A percentile compares a stretch with the other conserved stretches of the same genome.
phyloP scores from a whole-genome alignment of 1,140 invertebrate species.

The Akabosia matsudoensis region DNA sequence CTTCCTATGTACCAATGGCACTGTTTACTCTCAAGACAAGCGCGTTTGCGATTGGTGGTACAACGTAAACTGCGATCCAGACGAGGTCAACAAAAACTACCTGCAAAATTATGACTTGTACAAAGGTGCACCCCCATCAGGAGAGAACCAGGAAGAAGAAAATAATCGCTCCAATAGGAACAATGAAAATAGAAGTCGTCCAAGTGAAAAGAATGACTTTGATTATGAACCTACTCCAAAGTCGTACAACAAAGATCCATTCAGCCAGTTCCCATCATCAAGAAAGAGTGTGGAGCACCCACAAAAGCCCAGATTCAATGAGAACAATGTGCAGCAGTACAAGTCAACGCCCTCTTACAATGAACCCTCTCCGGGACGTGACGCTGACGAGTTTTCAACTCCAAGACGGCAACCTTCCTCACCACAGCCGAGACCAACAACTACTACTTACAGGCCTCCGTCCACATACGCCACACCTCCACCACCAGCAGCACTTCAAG shows the following conservation, averaged over 20 bases:
- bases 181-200: background rate
- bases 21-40: constrained; percentile 80
- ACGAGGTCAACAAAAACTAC: constrained; percentile 37
- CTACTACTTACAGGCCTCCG: background rate
- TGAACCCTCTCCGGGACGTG: background rate
- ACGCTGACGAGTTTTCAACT: background rate
- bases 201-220: background rate
- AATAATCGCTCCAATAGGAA: background rate
- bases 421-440: background rate
- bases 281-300: background rate
- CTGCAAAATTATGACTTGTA: constrained; percentile 42
- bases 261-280: background rate
- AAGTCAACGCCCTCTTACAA: background rate
- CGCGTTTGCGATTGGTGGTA: constrained; percentile 92
- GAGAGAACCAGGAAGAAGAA: background rate
- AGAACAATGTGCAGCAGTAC: background rate
- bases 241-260: background rate
- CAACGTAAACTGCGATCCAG: constrained; percentile 57
- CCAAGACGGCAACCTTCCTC: constrained; percentile 11
- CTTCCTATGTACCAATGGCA: constrained; percentile 84
- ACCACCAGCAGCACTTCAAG: background rate
- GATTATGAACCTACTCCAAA: background rate
- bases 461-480: background rate
- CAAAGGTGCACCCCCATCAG: constrained; percentile 22
- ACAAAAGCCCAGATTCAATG: background rate